Evolutionary conservation across 2,797 vertebrate species (phyloP).

Genomic region (Silurus aristotelis): DNA sequence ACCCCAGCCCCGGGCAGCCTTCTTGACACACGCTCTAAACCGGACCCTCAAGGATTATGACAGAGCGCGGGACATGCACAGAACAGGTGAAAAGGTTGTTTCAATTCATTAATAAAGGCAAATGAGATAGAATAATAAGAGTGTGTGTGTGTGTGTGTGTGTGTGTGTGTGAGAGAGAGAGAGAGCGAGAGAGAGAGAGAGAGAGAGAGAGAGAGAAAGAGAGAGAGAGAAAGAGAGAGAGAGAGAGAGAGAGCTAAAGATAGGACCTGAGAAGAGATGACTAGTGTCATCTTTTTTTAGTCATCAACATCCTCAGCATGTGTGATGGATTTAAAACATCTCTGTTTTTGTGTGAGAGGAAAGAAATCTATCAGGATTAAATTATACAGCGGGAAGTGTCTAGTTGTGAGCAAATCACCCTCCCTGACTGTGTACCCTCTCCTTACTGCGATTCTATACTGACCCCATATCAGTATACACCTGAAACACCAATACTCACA

Average conservation of each 20-base stretch:
- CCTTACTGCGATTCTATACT: not conserved
- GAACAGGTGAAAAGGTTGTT: not conserved
- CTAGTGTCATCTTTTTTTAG: constrained; percentile 24
- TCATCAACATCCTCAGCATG: constrained; percentile 36
- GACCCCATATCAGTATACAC: not conserved
- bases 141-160: not conserved
- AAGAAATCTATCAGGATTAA: constrained; percentile 34
- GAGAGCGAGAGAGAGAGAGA: not conserved
- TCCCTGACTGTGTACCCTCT: constrained; percentile 3
- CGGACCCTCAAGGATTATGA: constrained; percentile 33
- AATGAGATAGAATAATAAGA: not conserved
- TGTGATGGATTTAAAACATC: constrained; percentile 25
- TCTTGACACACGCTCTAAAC: constrained; percentile 23
- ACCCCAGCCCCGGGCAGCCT: constrained; percentile 20
- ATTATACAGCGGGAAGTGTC: constrained; percentile 29
- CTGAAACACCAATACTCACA: not conserved
- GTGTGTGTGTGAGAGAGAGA: not conserved
- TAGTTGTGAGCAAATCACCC: not conserved
- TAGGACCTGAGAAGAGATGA: constrained; percentile 16
- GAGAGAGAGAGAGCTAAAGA: not conserved
- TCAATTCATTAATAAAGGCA: constrained; percentile 11
- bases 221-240: not conserved
- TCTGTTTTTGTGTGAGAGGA: constrained; percentile 13
- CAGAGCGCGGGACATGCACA: not conserved
- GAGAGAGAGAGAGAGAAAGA: not conserved